phyloP scores from a whole-genome alignment of 2,797 vertebrate genomes.

The Leucoraja ocellata region DNA sequence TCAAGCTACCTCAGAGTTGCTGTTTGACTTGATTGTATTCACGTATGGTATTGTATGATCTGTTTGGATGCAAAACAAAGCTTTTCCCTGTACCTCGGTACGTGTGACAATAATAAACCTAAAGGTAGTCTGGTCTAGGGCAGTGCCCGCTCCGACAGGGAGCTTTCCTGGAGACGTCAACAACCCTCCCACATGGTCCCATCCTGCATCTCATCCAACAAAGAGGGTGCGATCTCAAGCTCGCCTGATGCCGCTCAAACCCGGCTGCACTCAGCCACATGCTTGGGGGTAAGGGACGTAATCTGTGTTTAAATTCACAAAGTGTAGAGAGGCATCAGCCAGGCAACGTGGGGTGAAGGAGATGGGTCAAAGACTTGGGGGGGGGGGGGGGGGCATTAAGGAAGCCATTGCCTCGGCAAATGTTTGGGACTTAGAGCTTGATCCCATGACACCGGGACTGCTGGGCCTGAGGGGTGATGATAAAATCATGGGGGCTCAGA shows the following conservation, averaged over 20 bases:
- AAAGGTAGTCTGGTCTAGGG: too few species aligned
- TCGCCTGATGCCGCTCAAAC: not conserved
- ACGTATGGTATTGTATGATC: too few species aligned
- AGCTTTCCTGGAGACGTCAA: too few species aligned
- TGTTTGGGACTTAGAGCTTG: not conserved
- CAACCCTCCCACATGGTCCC: not conserved
- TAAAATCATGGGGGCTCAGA: too few species aligned
- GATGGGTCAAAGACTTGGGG: not conserved
- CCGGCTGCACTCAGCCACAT: not conserved
- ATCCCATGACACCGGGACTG: too few species aligned
- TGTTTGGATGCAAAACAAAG: too few species aligned
- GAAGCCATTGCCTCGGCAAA: not conserved
- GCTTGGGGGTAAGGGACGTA: not conserved
- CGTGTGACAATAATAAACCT: too few species aligned
- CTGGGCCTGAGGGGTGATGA: too few species aligned
- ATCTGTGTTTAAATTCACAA: not conserved
- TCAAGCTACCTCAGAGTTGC: too few species aligned
- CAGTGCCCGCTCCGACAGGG: too few species aligned
- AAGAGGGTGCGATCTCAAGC: not conserved
- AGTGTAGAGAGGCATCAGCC: not conserved
- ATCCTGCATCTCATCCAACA: not conserved
- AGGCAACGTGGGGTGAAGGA: not conserved
- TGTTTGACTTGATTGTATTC: too few species aligned
- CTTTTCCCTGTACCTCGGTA: too few species aligned
- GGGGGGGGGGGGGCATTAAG: not conserved